phyloP scores from a whole-genome alignment of 64 coral and sea anemone species.

The Trachythela sp. region DNA sequence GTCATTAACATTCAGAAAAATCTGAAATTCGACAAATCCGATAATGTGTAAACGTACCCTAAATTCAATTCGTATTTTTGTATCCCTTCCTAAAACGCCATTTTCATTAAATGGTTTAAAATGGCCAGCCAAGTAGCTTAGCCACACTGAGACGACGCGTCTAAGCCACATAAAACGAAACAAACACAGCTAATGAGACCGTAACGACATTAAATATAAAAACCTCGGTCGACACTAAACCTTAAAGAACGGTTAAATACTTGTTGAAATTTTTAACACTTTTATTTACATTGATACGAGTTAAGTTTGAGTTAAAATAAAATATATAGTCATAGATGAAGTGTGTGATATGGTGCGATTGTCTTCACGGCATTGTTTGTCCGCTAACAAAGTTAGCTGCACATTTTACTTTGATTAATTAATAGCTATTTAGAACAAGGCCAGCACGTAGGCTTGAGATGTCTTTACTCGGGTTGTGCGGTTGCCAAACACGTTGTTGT shows the following conservation, averaged over 20 bases:
- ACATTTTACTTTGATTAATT: constrained; percentile 18
- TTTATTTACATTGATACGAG: constrained; percentile 4
- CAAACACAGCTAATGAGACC: neutral
- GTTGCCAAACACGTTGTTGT: neutral
- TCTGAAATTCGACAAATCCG: too few relatives aligned
- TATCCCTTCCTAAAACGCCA: neutral
- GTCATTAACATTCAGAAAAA: too few relatives aligned
- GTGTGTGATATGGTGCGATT: neutral
- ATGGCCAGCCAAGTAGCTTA: neutral
- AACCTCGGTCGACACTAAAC: neutral
- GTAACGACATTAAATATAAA: constrained; percentile 10
- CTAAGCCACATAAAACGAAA: neutral
- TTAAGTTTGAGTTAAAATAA: neutral
- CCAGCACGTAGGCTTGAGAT: neutral
- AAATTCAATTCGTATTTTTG: neutral
- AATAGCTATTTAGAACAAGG: neutral
- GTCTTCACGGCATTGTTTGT: neutral
- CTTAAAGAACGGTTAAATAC: neutral
- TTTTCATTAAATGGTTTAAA: neutral
- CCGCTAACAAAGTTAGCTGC: constrained; percentile 21
- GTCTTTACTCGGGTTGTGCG: neutral
- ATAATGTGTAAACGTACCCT: neutral
- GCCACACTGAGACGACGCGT: neutral
- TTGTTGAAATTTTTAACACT: neutral
- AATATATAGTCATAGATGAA: neutral